Base-by-base conservation (phyloP, 2,888 invertebrate genomes). In the Temnothorax unifasciatus region DNA sequence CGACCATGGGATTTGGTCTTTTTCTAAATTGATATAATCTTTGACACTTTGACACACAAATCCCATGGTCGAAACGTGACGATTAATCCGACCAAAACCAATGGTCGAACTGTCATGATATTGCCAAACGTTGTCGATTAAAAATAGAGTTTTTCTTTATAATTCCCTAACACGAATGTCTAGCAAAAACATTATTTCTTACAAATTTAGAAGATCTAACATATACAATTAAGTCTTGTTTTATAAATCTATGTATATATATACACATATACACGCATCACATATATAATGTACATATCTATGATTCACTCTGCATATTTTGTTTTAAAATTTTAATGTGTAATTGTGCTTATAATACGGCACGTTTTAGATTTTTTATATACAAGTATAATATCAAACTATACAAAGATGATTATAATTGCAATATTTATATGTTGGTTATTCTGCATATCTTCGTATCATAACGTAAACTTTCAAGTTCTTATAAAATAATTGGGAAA, bases 401-500 rank as follows among this genome's bases (percentile, higher is more conserved):
- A 25, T 66, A 44, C 44, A 66, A 66, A 66, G 6, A 44, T 41
- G 3, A 44, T 21, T 41, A 41, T 64, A 41, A 13, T 64, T 66
- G 8, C 9, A 66, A 66, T 66, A 66, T 44, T 66, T 66, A 25
- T 64, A 21, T 8, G 44, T 41, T 63, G n/a, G 21, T 21, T 41
- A 15, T 25, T 66, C 0, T 44, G 15, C 15, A 44, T 66, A 41
- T 66, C 3, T 44, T 44, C 1, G 3, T 66, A 44, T 38, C 11
- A 38, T 25, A 29, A 25, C 18, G 9, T 38, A 44, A 64, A 25
- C 4, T 47, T 21, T 64, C 44, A 11, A 41, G 8, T 44, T 66
- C 15, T 66, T 66, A 66, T 44, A 66, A 44, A 44, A 25, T 44
- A 66, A 66, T 15, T 21, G 21, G n/a, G 21, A 41, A 64, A 21